Percentiles rank a stretch among this genome's conserved stretches.
phyloP scores from a whole-genome alignment of 2,797 vertebrate genomes.

The Aldrovandia affinis region DNA sequence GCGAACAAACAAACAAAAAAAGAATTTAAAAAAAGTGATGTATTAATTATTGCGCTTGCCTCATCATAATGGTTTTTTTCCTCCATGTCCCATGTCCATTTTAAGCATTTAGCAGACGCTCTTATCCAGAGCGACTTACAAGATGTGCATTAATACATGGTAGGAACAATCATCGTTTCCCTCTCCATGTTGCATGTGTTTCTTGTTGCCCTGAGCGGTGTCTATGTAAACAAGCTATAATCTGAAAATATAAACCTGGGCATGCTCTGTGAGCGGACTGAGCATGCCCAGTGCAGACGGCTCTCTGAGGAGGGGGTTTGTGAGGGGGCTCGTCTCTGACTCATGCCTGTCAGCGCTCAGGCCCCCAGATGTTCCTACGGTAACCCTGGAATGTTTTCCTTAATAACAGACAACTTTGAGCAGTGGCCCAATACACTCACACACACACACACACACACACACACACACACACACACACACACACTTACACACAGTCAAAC shows the following conservation, averaged over 20 bases:
- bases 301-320: too few relatives aligned
- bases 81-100: too few relatives aligned
- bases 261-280: neutral
- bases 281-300: neutral
- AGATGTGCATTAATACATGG: too few relatives aligned
- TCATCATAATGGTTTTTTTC: neutral
- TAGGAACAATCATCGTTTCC: too few relatives aligned
- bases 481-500: neutral
- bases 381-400: neutral
- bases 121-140: too few relatives aligned
- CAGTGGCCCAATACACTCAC: too few relatives aligned
- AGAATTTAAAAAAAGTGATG: neutral
- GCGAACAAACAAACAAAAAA: neutral
- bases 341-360: neutral
- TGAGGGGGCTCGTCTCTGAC: too few relatives aligned
- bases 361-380: neutral
- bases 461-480: neutral
- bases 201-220: neutral
- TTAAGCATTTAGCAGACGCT: too few relatives aligned
- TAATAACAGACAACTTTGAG: constrained; percentile 12
- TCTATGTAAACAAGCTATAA: neutral
- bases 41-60: neutral
- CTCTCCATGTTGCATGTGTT: neutral
- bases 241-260: constrained; percentile 2
- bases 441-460: neutral